Evolutionary conservation across 2,888 invertebrate genomes (phyloP).

Genomic region (Lepidocyrtoides sp.): DNA sequence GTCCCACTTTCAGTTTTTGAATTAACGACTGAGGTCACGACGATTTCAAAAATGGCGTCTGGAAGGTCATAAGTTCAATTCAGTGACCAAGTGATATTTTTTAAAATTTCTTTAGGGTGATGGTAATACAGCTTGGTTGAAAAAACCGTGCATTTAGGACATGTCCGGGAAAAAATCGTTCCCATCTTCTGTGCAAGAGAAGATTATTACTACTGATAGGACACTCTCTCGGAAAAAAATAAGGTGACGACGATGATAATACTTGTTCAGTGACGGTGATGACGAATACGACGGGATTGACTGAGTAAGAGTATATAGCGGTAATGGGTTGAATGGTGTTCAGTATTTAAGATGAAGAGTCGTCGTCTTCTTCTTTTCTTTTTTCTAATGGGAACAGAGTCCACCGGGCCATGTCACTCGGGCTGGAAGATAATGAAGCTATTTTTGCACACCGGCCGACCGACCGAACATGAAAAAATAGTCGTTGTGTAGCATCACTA

Average conservation of each 20-base stretch:
- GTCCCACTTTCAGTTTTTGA: background rate
- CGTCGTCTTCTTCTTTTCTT: background rate
- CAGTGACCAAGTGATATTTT: no score
- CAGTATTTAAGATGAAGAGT: background rate
- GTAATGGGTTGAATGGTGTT: background rate
- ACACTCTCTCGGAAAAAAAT: slow-evolving; percentile 42
- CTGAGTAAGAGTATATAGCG: background rate
- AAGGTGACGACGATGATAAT: slow-evolving; percentile 61
- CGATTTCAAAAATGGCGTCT: no score
- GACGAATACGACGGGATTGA: slow-evolving; percentile 20
- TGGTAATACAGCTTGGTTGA: no score
- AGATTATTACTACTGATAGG: slow-evolving; percentile 38
- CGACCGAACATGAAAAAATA: slow-evolving; percentile 39
- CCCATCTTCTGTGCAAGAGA: background rate
- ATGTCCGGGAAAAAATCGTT: no score
- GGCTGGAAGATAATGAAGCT: slow-evolving; percentile 84
- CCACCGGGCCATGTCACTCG: slow-evolving; percentile 82
- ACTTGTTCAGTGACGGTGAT: slow-evolving; percentile 43
- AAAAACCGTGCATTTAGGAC: no score
- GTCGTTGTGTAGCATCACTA: slow-evolving; percentile 18
- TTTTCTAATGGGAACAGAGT: slow-evolving; percentile 79
- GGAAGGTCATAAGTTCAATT: no score
- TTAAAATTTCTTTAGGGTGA: no score
- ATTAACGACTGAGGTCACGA: no score
- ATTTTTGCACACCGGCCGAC: slow-evolving; percentile 85